Conservation (phyloP, 2,797 vertebrate genomes). For the Percopsis omiscomaycus region DNA sequence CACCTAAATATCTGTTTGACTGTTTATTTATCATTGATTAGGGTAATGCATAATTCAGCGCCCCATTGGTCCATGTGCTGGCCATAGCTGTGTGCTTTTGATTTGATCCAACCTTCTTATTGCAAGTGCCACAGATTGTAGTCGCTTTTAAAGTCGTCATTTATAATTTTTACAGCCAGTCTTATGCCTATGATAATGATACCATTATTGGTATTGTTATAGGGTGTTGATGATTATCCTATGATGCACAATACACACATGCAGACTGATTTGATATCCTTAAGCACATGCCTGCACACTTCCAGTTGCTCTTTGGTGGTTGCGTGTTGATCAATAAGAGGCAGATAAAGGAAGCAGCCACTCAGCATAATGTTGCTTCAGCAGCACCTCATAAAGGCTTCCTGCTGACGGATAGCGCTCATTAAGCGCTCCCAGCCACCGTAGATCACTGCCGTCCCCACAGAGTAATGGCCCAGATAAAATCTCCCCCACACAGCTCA, state of each 20-base stretch:
- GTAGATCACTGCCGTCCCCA: conserved; percentile 62
- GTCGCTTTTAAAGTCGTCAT: background rate
- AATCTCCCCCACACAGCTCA: conserved; percentile 46
- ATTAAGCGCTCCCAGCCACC: conserved; percentile 64
- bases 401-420: conserved; percentile 68
- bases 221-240: background rate
- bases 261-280: conserved; percentile 9
- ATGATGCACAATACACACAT: conserved; percentile 18
- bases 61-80: too few species aligned
- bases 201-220: background rate
- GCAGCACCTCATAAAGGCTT: conserved; percentile 65
- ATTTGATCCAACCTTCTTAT: too few species aligned
- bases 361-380: conserved; percentile 69
- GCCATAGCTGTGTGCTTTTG: too few species aligned
- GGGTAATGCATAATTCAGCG: too few species aligned
- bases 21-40: too few species aligned
- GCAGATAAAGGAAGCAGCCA: conserved; percentile 57
- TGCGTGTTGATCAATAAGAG: conserved; percentile 59
- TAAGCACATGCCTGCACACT: conserved; percentile 39
- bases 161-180: background rate
- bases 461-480: conserved; percentile 70
- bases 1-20: too few species aligned
- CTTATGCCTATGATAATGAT: background rate
- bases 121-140: too few species aligned
- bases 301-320: conserved; percentile 34